These are phyloP conservation scores for Ceratosolen solmsi DNA, from an alignment of 1,140 invertebrate species.

Conservation along the genomic window DNA sequence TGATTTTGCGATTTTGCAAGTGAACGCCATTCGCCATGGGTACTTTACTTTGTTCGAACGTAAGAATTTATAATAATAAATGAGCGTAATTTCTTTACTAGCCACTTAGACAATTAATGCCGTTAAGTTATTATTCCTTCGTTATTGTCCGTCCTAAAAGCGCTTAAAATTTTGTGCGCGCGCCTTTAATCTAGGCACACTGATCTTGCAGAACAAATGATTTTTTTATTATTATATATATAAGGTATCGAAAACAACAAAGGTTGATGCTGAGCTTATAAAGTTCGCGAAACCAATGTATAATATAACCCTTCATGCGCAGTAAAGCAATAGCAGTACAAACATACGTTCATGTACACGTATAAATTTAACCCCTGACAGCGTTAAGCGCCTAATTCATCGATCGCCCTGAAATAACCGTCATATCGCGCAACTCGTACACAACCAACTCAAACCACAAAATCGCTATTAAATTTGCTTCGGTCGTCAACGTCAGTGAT, in stretches of 20 bases:
- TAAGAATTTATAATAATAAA: too few species aligned
- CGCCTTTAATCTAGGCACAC: background rate
- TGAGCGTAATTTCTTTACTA: too few species aligned
- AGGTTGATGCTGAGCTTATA: background rate
- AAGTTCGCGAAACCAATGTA: background rate
- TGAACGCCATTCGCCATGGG: too few species aligned
- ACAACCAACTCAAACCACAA: slow-evolving; percentile 8
- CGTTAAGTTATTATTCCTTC: too few species aligned
- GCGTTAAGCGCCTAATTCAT: slow-evolving; percentile 37
- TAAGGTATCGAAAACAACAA: too few species aligned
- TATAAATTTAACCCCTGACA: slow-evolving; percentile 30
- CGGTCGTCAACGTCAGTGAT: slow-evolving; percentile 29
- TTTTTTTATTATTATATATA: too few species aligned
- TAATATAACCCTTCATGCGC: background rate
- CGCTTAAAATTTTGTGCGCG: too few species aligned
- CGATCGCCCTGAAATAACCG: slow-evolving; percentile 42
- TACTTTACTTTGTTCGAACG: too few species aligned
- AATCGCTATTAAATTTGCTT: slow-evolving; percentile 44
- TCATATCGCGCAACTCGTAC: background rate
- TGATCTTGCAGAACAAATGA: too few species aligned
- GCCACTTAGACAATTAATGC: too few species aligned
- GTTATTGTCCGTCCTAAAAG: too few species aligned
- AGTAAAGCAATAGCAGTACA: slow-evolving; percentile 22
- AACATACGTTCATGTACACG: background rate
- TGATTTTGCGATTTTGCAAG: too few species aligned